These are phyloP conservation scores for Tetropium fuscum DNA, from an alignment of 2,888 invertebrate species.

Conservation along the genomic window DNA sequence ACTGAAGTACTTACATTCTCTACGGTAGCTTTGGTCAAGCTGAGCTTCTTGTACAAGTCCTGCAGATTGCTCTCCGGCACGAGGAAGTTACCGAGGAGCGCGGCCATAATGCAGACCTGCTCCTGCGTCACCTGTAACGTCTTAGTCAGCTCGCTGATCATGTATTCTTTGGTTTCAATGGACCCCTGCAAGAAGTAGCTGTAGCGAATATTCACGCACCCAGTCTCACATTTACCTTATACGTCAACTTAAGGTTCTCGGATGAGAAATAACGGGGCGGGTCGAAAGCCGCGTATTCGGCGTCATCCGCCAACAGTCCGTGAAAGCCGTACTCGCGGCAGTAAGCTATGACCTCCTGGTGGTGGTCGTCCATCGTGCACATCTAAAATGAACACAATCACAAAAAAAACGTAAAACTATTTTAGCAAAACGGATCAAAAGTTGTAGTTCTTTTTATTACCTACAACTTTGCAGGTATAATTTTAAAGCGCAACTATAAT, in stretches of 20 bases:
- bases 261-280: slow-evolving; percentile 93
- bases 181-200: slow-evolving; percentile 79
- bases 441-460: too few relatives aligned
- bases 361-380: slow-evolving; percentile 92
- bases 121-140: slow-evolving; percentile 83
- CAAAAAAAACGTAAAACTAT: too few relatives aligned
- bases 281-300: slow-evolving; percentile 90
- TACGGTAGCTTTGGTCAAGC: slow-evolving; percentile 65
- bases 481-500: too few relatives aligned
- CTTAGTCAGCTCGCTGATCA: slow-evolving; percentile 84
- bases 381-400: slow-evolving; percentile 68
- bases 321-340: slow-evolving; percentile 89
- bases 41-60: slow-evolving; percentile 79
- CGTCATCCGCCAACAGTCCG: slow-evolving; percentile 88
- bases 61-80: slow-evolving; percentile 82
- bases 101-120: slow-evolving; percentile 85
- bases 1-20: slow-evolving; percentile 70
- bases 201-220: too few relatives aligned
- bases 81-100: slow-evolving; percentile 87
- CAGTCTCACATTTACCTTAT: too few relatives aligned
- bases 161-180: slow-evolving; percentile 90
- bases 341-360: slow-evolving; percentile 91
- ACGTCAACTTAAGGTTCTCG: slow-evolving; percentile 88
- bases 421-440: too few relatives aligned
- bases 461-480: too few relatives aligned